Evolutionary conservation across 2,797 vertebrate genomes (phyloP).

Genomic region (Spinus pinus): DNA sequence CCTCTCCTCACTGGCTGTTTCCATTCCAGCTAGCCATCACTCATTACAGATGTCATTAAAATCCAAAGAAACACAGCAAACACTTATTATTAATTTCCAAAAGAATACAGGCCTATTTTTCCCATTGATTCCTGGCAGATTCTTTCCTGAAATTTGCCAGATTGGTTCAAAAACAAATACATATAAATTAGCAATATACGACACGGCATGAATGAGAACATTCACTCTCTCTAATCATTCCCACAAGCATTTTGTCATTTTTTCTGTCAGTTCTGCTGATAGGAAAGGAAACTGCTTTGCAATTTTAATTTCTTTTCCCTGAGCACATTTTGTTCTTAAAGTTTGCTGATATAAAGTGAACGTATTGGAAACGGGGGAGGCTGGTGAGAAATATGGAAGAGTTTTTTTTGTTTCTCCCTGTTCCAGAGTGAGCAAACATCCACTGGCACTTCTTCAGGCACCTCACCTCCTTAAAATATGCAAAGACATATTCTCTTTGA

Average conservation of each 20-base stretch:
- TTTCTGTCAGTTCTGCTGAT: conserved; percentile 38
- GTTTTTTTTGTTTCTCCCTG: neutral
- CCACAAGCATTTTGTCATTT: conserved; percentile 45
- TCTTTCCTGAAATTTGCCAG: conserved; percentile 16
- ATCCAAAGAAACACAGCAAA: conserved; percentile 21
- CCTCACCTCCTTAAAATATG: neutral
- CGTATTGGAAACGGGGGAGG: neutral
- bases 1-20: neutral
- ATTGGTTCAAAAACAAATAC: neutral
- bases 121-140: conserved; percentile 19
- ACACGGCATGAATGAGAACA: conserved; percentile 39
- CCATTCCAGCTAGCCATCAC: neutral
- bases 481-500: neutral
- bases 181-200: conserved; percentile 8
- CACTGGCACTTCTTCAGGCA: neutral
- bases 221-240: conserved; percentile 23
- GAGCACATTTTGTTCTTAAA: conserved; percentile 20
- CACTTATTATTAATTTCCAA: neutral
- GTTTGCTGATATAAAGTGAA: neutral
- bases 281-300: neutral
- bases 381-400: neutral
- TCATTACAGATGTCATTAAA: neutral
- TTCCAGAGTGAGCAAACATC: neutral
- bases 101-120: neutral
- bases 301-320: conserved; percentile 45